Evolutionary conservation across 2,797 vertebrate species (phyloP), one percentile per base, ranked within the genome.

Genomic region (Propithecus deckenii): DNA sequence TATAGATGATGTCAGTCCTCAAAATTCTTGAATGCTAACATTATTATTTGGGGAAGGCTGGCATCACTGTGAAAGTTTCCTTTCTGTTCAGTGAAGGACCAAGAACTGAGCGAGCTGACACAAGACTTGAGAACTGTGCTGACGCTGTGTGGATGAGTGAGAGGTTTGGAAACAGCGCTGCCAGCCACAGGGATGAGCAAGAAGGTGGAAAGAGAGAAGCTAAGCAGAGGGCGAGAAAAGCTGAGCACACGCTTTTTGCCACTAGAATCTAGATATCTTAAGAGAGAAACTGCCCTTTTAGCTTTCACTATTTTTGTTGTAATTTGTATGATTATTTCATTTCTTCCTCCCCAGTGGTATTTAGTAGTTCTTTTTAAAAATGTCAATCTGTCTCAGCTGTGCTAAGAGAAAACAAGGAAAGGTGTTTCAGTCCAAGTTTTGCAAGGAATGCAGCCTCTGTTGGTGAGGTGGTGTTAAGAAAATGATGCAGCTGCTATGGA

Each of bases 1-100:
- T n/a, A 9, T 7, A 4, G 48, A 28, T 25, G 6, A 50, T 0
- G 4, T 5, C 25, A 13, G 2, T 57, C 6, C 3, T 52, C 50
- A 5, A 6, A 2, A 28, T n/a, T 23, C 18, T 35, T 38, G 57
- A 52, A 52, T 32, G 28, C 75, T 48, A 22, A 4, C 35, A 38
- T 4, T 1, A 20, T 25, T 35, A 25, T 25, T 30, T n/a, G 32
- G 67, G 41, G 48, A 83, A 3, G 4, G 65, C 38, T 32, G 12
- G 23, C 41, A 35, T 61, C 48, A 30, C 14, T 0, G 0, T 3
- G 23, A 67, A 80, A 65, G 46, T 52, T 4, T 20, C 23, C 25
- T 50, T 50, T 61, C 46, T 22, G 61, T 1, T 63, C 32, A n/a
- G 9, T 25, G 0, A 2, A 1, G 15, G 75, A 22, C 7, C 23